Percentiles rank a stretch among this genome's conserved stretches.
These are phyloP conservation scores for Garra rufa DNA, from an alignment of 2,113 vertebrate genomes.

Conservation along the genomic window DNA sequence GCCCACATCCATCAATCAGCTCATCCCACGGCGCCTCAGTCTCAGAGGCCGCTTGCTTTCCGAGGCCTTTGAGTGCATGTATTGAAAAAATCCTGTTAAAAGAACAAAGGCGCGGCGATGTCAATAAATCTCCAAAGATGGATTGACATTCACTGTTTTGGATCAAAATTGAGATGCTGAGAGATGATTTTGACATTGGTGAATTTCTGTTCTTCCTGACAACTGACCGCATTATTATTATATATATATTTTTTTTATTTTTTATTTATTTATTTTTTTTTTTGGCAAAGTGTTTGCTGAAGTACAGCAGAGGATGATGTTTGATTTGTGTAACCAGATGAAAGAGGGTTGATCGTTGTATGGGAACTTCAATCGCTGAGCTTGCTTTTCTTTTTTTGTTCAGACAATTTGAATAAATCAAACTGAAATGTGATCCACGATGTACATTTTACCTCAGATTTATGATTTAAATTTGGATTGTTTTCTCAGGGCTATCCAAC, in stretches of 20 bases:
- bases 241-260: no score
- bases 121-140: conserved; percentile 66
- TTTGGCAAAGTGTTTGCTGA: background rate
- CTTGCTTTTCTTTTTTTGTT: background rate
- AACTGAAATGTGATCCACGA: background rate
- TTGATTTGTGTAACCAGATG: background rate
- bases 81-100: conserved; percentile 61
- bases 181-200: conserved; percentile 36
- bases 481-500: background rate
- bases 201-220: conserved; percentile 26
- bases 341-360: background rate
- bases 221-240: conserved; percentile 10
- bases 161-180: conserved; percentile 49
- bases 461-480: background rate
- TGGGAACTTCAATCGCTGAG: background rate
- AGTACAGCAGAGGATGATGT: conserved; percentile 24
- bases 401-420: background rate
- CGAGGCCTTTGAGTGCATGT: conserved; percentile 62
- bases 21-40: conserved; percentile 64
- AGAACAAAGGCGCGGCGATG: conserved; percentile 61
- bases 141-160: conserved; percentile 66
- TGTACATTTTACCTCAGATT: background rate
- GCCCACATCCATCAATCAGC: conserved; percentile 71
- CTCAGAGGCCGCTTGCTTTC: conserved; percentile 50
- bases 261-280: conserved; percentile 13